These are phyloP conservation scores for Aythya baeri DNA, from an alignment of 2,113 vertebrate species.

Conservation along the genomic window DNA sequence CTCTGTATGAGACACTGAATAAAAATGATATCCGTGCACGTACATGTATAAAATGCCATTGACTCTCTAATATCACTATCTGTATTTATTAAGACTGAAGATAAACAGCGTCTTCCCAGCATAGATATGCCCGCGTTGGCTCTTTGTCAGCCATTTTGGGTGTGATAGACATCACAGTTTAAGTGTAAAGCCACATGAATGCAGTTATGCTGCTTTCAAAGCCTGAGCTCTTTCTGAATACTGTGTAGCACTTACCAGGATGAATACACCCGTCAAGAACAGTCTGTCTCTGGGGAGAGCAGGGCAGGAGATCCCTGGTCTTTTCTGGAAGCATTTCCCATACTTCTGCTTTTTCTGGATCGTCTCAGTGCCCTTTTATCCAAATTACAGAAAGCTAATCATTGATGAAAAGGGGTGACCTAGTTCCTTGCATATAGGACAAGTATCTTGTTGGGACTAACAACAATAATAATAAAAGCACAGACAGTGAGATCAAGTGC, in stretches of 20 bases:
- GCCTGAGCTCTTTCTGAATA: neutral
- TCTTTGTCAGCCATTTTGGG: constrained; percentile 1
- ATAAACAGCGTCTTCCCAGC: neutral
- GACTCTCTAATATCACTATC: neutral
- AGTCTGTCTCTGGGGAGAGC: neutral
- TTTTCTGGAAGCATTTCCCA: neutral
- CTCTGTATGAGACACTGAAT: neutral
- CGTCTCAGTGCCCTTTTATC: neutral
- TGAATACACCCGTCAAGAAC: neutral
- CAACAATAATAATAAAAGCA: neutral
- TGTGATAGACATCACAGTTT: neutral
- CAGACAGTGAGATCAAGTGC: neutral
- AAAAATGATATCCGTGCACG: fast-evolving
- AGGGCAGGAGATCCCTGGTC: neutral
- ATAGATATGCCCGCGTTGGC: neutral
- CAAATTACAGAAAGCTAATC: neutral
- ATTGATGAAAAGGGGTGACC: neutral
- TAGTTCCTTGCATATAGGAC: constrained; percentile 6
- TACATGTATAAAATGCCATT: neutral
- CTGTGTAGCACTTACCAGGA: fast-evolving
- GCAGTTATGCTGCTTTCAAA: neutral
- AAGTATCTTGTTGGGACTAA: neutral
- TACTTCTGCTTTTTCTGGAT: neutral
- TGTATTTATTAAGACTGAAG: neutral
- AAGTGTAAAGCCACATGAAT: neutral